Percentiles rank a stretch among this genome's conserved stretches.
Evolutionary conservation across 2,113 vertebrate species (phyloP).

Genomic region (Sapayoa aenigma): DNA sequence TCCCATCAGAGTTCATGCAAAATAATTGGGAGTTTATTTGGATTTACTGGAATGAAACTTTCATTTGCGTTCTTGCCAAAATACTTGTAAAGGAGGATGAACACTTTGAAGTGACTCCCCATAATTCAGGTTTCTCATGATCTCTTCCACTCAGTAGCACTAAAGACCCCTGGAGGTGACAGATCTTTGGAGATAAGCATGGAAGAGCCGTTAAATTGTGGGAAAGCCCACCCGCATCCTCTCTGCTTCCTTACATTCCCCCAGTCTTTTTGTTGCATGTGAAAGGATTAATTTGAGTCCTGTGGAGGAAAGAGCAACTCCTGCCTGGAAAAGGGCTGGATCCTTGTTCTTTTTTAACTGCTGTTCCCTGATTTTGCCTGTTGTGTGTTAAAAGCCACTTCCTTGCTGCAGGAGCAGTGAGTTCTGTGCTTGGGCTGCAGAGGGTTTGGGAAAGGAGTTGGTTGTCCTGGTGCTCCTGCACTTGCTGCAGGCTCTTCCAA

Average conservation of each 20-base stretch:
- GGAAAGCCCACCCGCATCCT: background rate
- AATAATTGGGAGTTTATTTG: background rate
- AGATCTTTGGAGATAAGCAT: background rate
- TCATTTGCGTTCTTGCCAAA: background rate
- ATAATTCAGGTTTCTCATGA: background rate
- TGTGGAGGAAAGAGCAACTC: background rate
- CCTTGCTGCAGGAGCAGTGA: background rate
- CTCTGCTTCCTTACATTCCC: background rate
- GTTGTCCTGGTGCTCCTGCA: background rate
- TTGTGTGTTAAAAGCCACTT: background rate
- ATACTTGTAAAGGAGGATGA: background rate
- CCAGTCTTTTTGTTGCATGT: background rate
- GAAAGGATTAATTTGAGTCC: background rate
- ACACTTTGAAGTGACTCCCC: background rate
- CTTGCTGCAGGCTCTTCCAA: background rate
- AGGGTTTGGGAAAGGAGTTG: background rate
- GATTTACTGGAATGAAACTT: background rate
- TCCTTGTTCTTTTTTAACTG: background rate
- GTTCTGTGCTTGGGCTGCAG: background rate
- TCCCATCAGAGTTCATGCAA: background rate
- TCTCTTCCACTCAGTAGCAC: background rate
- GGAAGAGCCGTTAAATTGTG: background rate
- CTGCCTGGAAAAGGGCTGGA: background rate
- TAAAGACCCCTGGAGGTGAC: background rate
- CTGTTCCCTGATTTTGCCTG: background rate